Conservation (phyloP, 1,140 invertebrate species). For the Cyclina sinensis region DNA sequence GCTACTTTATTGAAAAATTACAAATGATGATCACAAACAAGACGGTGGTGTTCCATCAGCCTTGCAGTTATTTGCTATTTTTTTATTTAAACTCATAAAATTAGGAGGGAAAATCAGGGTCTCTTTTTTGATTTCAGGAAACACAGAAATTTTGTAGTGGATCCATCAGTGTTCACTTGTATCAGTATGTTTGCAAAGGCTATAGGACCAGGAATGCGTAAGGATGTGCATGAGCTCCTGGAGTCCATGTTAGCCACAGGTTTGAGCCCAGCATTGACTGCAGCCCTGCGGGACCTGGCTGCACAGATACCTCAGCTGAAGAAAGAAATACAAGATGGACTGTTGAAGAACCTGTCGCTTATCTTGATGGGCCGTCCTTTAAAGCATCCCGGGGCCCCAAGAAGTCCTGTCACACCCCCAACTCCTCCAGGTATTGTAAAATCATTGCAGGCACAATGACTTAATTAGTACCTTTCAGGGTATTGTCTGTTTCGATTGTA, state of each 20-base stretch:
- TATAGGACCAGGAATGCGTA: conserved; percentile 91
- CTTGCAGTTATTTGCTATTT: too few species aligned
- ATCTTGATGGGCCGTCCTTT: conserved; percentile 95
- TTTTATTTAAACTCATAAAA: too few species aligned
- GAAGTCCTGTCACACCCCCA: conserved; percentile 66
- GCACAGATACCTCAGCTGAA: conserved; percentile 95
- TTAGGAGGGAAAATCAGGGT: too few species aligned
- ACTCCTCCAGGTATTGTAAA: conserved; percentile 73
- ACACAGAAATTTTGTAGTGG: conserved; percentile 89
- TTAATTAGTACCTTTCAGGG: too few species aligned
- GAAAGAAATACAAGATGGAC: conserved; percentile 96
- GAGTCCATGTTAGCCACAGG: conserved; percentile 97
- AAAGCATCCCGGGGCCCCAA: conserved; percentile 83
- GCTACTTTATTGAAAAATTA: too few species aligned
- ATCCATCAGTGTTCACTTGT: conserved; percentile 97
- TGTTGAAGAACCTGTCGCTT: conserved; percentile 94
- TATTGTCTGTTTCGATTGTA: too few species aligned
- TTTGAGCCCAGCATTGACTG: conserved; percentile 94
- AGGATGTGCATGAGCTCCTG: conserved; percentile 94
- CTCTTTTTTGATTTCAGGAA: conserved; percentile 83
- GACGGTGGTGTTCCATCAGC: too few species aligned
- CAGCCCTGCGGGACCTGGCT: conserved; percentile 96
- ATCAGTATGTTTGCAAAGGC: conserved; percentile 97
- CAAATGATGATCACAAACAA: too few species aligned
- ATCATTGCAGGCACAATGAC: too few species aligned